Evolutionary conservation across 2,888 invertebrate species (phyloP).

Genomic region (Neria commutata): DNA sequence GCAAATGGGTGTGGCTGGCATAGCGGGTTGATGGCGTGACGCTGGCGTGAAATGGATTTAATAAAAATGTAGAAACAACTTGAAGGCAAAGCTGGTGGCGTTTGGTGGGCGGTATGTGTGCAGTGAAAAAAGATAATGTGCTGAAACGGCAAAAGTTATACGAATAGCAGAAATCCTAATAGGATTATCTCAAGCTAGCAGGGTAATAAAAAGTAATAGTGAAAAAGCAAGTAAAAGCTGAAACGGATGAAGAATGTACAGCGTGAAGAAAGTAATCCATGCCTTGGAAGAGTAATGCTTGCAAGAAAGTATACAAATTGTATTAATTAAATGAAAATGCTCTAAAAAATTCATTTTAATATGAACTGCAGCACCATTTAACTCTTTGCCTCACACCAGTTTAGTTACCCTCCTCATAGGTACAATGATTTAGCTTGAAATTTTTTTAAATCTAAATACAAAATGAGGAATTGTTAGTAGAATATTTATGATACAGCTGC

Average conservation of each 20-base stretch:
- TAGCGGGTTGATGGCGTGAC: neutral
- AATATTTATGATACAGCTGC: no score
- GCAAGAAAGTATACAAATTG: no score
- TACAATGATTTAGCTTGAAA: no score
- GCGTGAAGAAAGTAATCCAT: no score
- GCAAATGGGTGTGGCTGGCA: neutral
- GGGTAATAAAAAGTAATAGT: neutral
- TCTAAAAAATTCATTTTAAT: no score
- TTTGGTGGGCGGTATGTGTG: neutral
- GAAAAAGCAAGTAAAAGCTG: neutral
- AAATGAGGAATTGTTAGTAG: no score
- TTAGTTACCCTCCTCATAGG: no score
- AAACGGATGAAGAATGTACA: neutral
- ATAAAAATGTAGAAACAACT: slow-evolving; percentile 6
- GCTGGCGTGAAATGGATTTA: slow-evolving; percentile 3
- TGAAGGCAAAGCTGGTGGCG: neutral
- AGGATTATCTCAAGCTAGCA: neutral
- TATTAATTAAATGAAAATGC: no score
- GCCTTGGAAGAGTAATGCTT: no score
- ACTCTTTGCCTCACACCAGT: no score
- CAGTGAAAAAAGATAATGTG: slow-evolving; percentile 2
- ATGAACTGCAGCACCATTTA: no score
- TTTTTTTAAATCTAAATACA: no score
- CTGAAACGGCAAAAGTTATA: slow-evolving; percentile 2
- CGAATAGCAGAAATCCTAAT: neutral